Conservation (phyloP, 2,888 invertebrate species). For the Drosophila flavopinicola region DNA sequence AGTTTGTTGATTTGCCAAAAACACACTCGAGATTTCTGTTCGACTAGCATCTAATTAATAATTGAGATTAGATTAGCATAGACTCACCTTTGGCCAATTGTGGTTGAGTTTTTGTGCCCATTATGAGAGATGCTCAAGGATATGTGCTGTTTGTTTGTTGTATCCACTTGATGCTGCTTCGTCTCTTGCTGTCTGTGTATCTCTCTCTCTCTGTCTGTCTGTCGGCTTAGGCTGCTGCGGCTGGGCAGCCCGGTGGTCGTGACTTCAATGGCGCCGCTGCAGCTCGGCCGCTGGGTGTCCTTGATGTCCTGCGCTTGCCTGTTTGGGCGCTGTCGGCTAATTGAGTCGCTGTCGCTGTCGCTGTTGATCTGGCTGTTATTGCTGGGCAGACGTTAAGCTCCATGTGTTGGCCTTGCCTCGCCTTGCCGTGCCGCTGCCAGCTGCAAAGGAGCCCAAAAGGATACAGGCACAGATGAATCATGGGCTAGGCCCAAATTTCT, state of each 20-base stretch:
- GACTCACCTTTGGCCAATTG: constrained; percentile 80
- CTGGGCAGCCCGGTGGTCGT: constrained; percentile 29
- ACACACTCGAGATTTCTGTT: too few species aligned
- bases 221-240: constrained; percentile 27
- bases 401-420: constrained; percentile 73
- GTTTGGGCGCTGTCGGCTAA: constrained; percentile 1
- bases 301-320: not conserved
- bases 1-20: too few species aligned
- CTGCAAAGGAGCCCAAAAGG: constrained; percentile 22
- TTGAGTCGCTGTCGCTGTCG: constrained; percentile 7
- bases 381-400: constrained; percentile 50
- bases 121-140: constrained; percentile 61
- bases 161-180: not conserved
- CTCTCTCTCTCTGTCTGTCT: not conserved
- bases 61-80: too few species aligned
- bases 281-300: constrained; percentile 10
- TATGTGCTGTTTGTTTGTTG: not conserved
- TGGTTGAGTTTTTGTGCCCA: constrained; percentile 83
- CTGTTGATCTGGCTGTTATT: constrained; percentile 19
- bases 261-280: constrained; percentile 36
- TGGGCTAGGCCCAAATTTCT: constrained; percentile 8
- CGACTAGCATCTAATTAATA: too few species aligned
- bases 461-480: constrained; percentile 52
- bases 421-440: constrained; percentile 61
- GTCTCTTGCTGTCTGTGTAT: not conserved